Conservation (phyloP, 2,797 vertebrate genomes). For the Cirrhinus mrigala region DNA sequence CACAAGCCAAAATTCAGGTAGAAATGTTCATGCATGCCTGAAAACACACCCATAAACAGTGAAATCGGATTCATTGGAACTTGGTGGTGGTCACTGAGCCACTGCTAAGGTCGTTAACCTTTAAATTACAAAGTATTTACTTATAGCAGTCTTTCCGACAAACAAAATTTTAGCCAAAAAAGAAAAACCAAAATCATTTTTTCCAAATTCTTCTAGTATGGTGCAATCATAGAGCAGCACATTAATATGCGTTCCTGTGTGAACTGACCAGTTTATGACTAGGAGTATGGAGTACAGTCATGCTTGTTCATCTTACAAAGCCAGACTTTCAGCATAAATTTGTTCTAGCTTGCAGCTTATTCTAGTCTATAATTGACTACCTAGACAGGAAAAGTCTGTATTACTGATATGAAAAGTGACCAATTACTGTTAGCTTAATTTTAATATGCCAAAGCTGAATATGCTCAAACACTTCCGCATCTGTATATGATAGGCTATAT, state of each 20-base stretch:
- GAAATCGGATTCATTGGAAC: neutral
- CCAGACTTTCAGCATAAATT: neutral
- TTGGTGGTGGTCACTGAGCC: neutral
- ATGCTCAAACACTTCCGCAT: neutral
- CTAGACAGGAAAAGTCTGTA: neutral
- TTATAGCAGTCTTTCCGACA: neutral
- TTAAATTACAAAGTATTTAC: neutral
- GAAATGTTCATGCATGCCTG: neutral
- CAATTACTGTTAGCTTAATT: neutral
- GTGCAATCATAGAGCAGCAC: neutral
- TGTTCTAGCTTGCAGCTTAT: neutral
- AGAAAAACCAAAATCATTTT: neutral
- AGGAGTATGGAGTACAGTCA: neutral
- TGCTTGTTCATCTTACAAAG: neutral
- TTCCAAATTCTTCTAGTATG: neutral
- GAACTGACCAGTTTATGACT: neutral
- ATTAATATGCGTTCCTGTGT: neutral
- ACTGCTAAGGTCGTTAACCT: neutral
- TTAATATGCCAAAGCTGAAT: neutral
- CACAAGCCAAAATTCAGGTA: slow-evolving; percentile 8
- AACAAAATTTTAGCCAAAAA: neutral
- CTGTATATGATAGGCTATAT: neutral
- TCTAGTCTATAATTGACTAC: neutral
- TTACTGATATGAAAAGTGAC: neutral
- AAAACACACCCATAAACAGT: slow-evolving; percentile 23